phyloP scores from a whole-genome alignment of 37 sponge, comb jelly and placozoan species.

The Chondrosia reniformis region DNA sequence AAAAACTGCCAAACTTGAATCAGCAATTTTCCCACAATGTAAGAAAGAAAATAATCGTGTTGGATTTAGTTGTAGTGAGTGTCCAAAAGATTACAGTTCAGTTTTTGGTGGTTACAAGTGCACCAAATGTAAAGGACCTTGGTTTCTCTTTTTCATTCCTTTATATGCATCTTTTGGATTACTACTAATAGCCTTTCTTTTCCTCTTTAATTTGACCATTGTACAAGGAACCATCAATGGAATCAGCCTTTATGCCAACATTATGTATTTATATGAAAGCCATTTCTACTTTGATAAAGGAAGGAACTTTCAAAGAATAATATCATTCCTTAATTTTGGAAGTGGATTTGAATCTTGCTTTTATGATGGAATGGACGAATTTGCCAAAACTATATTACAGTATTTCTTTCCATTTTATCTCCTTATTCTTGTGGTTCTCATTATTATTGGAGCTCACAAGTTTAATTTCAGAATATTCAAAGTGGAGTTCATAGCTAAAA shows the following conservation, averaged over 20 bases:
- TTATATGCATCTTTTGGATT: conserved; percentile 22
- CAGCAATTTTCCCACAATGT: no score
- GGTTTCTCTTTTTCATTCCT: conserved; percentile 19
- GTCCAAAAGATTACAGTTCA: no score
- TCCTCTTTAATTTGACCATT: conserved; percentile 25
- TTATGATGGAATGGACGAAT: conserved; percentile 65
- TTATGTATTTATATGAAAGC: neutral
- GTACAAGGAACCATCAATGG: conserved; percentile 38
- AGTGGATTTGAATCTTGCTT: conserved; percentile 46
- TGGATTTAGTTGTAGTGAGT: no score
- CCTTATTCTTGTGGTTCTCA: conserved; percentile 15
- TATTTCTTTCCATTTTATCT: conserved; percentile 60
- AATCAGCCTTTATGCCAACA: conserved; percentile 41
- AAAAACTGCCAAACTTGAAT: no score
- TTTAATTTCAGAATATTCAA: neutral
- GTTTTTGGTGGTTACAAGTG: no score
- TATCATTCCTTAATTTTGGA: conserved; percentile 39
- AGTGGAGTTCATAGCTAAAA: neutral
- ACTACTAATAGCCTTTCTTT: conserved; percentile 25
- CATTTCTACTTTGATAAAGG: neutral
- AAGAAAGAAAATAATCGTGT: no score
- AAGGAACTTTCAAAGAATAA: neutral
- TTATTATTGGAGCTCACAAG: conserved; percentile 11
- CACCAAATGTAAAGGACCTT: no score
- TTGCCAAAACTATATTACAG: conserved; percentile 34